Percentiles rank a stretch among this genome's conserved stretches.
Conservation (phyloP, 1,140 invertebrate genomes). For the Condylostylus longicornis region DNA sequence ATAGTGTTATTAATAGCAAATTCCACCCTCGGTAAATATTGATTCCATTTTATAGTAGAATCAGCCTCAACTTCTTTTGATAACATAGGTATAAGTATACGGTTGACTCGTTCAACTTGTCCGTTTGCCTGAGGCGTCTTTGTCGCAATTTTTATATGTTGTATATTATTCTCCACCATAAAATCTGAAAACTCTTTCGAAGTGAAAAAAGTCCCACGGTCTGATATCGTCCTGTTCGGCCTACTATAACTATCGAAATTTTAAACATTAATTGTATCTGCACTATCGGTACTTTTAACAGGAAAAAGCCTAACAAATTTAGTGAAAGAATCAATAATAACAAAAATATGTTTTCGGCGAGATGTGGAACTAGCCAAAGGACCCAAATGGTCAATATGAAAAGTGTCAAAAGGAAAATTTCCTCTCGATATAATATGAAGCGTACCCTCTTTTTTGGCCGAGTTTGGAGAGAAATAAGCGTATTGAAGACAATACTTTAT, state of each 20-base stretch:
- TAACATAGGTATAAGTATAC: constrained; percentile 9
- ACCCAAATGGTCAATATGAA: too few species aligned
- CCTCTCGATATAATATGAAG: too few species aligned
- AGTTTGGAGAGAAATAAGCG: too few species aligned
- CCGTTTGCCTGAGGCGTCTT: constrained; percentile 9
- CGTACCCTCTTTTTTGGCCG: too few species aligned
- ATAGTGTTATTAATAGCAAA: constrained; percentile 17
- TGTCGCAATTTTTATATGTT: constrained; percentile 8
- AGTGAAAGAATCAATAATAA: constrained; percentile 24
- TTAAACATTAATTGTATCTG: constrained; percentile 13
- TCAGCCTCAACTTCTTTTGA: constrained; percentile 4
- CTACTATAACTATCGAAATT: constrained; percentile 8
- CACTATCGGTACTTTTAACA: constrained; percentile 7
- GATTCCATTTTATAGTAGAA: constrained; percentile 9
- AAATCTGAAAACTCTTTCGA: constrained; percentile 13
- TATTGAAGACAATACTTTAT: too few species aligned
- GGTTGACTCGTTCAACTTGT: constrained; percentile 15
- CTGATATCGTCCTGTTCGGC: constrained; percentile 12
- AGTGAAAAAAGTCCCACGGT: constrained; percentile 18
- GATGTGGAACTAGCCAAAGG: constrained; percentile 17
- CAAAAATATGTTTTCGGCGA: constrained; percentile 31
- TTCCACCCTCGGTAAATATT: constrained; percentile 11
- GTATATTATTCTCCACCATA: constrained; percentile 7
- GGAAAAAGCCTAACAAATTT: constrained; percentile 7
- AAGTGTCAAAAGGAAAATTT: too few species aligned